A percentile compares a stretch with the other conserved stretches of the same genome.
phyloP scores from a whole-genome alignment of 2,888 invertebrate genomes.

The Meiosimyza decipiens region DNA sequence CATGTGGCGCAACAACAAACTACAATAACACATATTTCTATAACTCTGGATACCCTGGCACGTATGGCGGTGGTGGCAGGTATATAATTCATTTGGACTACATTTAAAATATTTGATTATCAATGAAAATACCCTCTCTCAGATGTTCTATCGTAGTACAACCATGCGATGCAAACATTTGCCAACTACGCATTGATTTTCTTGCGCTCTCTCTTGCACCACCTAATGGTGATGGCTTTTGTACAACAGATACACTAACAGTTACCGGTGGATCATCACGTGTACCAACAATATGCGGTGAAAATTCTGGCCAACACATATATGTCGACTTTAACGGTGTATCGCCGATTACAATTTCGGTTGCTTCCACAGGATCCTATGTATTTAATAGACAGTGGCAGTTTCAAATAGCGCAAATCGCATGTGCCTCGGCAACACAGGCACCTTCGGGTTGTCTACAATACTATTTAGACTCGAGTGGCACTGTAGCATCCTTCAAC shows the following conservation, averaged over 20 bases:
- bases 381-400: slow-evolving; percentile 79
- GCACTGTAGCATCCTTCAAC: slow-evolving; percentile 80
- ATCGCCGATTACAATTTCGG: slow-evolving; percentile 74
- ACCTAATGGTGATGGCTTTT: slow-evolving; percentile 78
- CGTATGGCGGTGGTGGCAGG: slow-evolving; percentile 74
- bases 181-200: slow-evolving; percentile 82
- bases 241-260: slow-evolving; percentile 76
- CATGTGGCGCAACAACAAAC: slow-evolving; percentile 77
- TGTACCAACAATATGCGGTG: slow-evolving; percentile 81
- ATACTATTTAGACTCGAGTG: slow-evolving; percentile 74
- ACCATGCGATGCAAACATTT: slow-evolving; percentile 71
- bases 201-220: slow-evolving; percentile 77
- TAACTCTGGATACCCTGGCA: slow-evolving; percentile 80
- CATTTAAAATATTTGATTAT: not conserved
- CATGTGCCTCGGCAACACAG: slow-evolving; percentile 76
- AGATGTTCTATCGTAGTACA: slow-evolving; percentile 79
- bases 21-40: slow-evolving; percentile 87
- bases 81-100: slow-evolving; percentile 19
- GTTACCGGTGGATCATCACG: slow-evolving; percentile 77
- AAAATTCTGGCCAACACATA: slow-evolving; percentile 82
- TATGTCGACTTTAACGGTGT: slow-evolving; percentile 80
- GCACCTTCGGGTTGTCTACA: slow-evolving; percentile 84
- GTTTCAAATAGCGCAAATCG: slow-evolving; percentile 77
- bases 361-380: slow-evolving; percentile 73
- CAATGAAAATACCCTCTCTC: slow-evolving; percentile 10